These are phyloP conservation scores for Paratrypauchen microcephalus DNA, from an alignment of 2,797 vertebrate genomes.

Conservation along the genomic window DNA sequence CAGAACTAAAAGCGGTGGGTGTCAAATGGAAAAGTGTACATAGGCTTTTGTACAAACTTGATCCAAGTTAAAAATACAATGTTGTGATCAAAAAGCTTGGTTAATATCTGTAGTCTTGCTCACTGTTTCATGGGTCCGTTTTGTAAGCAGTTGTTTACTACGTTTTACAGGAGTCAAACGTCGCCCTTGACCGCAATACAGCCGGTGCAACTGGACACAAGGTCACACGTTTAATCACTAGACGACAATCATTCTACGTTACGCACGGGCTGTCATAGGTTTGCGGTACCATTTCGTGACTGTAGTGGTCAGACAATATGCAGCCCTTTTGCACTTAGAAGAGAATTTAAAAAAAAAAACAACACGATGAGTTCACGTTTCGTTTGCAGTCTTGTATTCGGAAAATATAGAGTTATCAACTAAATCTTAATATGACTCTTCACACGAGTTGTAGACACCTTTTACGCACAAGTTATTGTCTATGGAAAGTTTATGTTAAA, in stretches of 20 bases:
- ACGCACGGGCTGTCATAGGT: conserved; percentile 21
- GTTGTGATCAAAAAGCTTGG: conserved; percentile 14
- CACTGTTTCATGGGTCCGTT: neutral
- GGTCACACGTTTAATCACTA: conserved; percentile 31
- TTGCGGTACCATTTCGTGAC: conserved; percentile 55
- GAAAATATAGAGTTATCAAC: neutral
- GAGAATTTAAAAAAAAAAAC: conserved; percentile 11
- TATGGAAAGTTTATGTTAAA: neutral
- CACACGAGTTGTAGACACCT: neutral
- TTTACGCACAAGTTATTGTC: no score
- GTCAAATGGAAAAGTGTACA: conserved; percentile 15
- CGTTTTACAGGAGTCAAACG: conserved; percentile 16
- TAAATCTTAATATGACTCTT: neutral
- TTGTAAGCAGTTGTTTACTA: conserved; percentile 2
- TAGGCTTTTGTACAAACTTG: conserved; percentile 9
- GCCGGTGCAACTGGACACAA: conserved; percentile 24
- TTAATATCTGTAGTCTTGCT: conserved; percentile 16
- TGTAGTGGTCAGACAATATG: conserved; percentile 35
- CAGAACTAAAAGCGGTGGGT: conserved; percentile 26
- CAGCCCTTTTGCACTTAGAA: conserved; percentile 15
- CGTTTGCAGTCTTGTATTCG: neutral
- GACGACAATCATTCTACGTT: conserved; percentile 5
- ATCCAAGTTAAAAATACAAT: conserved; percentile 11
- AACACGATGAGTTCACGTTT: conserved; percentile 11
- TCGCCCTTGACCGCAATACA: conserved; percentile 34